Evolutionary conservation across 2,888 invertebrate genomes (phyloP).

Genomic region (Leptarthrus brevirostris): DNA sequence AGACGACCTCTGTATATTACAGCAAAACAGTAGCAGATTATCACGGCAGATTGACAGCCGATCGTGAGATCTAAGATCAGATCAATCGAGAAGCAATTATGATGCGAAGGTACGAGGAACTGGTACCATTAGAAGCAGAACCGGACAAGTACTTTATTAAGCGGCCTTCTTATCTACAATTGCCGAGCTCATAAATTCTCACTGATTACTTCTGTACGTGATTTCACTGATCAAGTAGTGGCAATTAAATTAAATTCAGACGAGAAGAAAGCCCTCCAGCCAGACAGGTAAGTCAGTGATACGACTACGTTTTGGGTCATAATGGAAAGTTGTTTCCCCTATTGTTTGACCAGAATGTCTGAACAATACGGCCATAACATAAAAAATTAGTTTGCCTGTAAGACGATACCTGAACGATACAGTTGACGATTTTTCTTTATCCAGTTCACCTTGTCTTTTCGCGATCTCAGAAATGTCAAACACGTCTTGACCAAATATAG

Average conservation of each 20-base stretch:
- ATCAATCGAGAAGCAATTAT: conserved; percentile 29
- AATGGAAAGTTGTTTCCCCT: conserved; percentile 46
- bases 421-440: neutral
- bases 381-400: conserved; percentile 7
- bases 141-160: conserved; percentile 10
- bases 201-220: conserved; percentile 24
- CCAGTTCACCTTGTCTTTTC: conserved; percentile 32
- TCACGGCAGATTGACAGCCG: conserved; percentile 3
- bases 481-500: conserved; percentile 44
- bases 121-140: conserved; percentile 13
- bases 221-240: conserved; percentile 25
- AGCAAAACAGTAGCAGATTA: conserved; percentile 14
- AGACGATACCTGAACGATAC: no score
- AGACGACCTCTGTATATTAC: conserved; percentile 22
- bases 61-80: conserved; percentile 20
- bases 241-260: conserved; percentile 33
- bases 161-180: neutral
- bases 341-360: conserved; percentile 31
- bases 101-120: neutral
- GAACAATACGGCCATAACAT: conserved; percentile 32
- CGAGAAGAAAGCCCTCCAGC: conserved; percentile 37
- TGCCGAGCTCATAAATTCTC: conserved; percentile 1
- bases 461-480: conserved; percentile 34
- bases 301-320: conserved; percentile 43
- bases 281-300: no score